Conservation (phyloP, 1,140 invertebrate genomes). For the Drosophila bipectinata region DNA sequence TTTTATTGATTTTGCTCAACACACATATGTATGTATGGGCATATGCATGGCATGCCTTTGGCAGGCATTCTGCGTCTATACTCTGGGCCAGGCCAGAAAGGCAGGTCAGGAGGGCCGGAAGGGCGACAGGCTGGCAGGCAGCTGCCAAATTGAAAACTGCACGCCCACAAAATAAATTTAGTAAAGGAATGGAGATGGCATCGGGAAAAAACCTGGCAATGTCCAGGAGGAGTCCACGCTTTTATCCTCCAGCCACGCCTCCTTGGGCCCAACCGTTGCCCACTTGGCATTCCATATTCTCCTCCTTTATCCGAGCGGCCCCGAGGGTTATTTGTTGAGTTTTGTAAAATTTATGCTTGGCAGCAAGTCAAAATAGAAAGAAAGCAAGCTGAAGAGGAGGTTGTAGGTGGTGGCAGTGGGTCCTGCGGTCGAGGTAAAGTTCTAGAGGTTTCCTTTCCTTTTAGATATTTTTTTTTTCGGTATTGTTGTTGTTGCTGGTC, state of each 20-base stretch:
- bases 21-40: slow-evolving; percentile 16
- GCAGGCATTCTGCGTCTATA: slow-evolving; percentile 53
- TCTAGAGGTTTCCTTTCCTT: slow-evolving; percentile 1
- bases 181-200: slow-evolving; percentile 36
- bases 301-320: slow-evolving; percentile 22
- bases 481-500: background rate
- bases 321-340: slow-evolving; percentile 73
- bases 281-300: slow-evolving; percentile 10
- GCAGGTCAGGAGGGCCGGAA: background rate
- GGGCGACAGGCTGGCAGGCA: background rate
- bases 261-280: background rate
- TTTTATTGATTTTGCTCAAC: slow-evolving; percentile 71
- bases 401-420: background rate
- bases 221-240: slow-evolving; percentile 52
- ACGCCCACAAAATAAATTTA: slow-evolving; percentile 78
- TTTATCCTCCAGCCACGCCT: background rate
- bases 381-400: background rate
- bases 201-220: slow-evolving; percentile 50
- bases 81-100: slow-evolving; percentile 6
- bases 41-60: slow-evolving; percentile 35
- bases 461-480: slow-evolving; percentile 5
- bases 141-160: slow-evolving; percentile 77
- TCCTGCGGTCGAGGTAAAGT: slow-evolving; percentile 46
- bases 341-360: slow-evolving; percentile 79
- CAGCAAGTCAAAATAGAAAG: slow-evolving; percentile 72